These are phyloP conservation scores for Eledona agricola DNA, from an alignment of 2,888 invertebrate species.

Conservation along the genomic window DNA sequence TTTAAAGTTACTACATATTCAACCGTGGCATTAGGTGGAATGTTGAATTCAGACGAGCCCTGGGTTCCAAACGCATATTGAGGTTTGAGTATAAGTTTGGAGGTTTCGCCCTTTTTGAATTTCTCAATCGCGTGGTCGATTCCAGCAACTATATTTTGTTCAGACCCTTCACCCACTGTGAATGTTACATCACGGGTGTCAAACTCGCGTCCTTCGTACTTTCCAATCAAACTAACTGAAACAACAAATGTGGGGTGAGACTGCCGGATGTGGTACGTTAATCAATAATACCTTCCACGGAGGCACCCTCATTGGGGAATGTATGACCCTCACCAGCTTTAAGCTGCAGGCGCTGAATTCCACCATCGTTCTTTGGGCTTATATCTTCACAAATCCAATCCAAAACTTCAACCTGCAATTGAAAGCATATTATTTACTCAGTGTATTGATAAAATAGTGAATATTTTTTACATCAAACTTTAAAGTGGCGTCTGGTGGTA, in stretches of 20 bases:
- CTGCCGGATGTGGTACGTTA: slow-evolving; percentile 4
- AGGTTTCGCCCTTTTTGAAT: slow-evolving; percentile 83
- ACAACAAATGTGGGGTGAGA: slow-evolving; percentile 49
- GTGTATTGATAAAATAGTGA: slow-evolving; percentile 9
- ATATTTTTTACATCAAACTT: slow-evolving; percentile 78
- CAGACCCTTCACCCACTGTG: slow-evolving; percentile 84
- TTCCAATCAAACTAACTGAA: slow-evolving; percentile 78
- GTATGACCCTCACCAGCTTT: slow-evolving; percentile 75
- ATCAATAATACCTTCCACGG: slow-evolving; percentile 78
- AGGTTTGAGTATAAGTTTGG: slow-evolving; percentile 76
- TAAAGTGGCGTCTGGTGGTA: slow-evolving; percentile 87
- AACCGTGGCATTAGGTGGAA: slow-evolving; percentile 81
- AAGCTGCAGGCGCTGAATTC: slow-evolving; percentile 79
- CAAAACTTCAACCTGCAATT: slow-evolving; percentile 81
- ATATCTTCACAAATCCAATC: slow-evolving; percentile 91
- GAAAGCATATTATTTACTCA: slow-evolving; percentile 11
- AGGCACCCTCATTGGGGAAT: slow-evolving; percentile 82
- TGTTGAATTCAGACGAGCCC: slow-evolving; percentile 74
- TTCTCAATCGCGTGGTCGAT: slow-evolving; percentile 82
- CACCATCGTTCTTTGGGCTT: slow-evolving; percentile 83
- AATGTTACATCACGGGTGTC: slow-evolving; percentile 87
- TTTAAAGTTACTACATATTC: slow-evolving; percentile 84
- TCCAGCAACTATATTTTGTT: slow-evolving; percentile 79
- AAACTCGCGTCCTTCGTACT: slow-evolving; percentile 72
- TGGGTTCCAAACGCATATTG: slow-evolving; percentile 81